These are phyloP conservation scores for Heliconius melpomene DNA, from an alignment of 1,140 invertebrate species.

Conservation along the genomic window DNA sequence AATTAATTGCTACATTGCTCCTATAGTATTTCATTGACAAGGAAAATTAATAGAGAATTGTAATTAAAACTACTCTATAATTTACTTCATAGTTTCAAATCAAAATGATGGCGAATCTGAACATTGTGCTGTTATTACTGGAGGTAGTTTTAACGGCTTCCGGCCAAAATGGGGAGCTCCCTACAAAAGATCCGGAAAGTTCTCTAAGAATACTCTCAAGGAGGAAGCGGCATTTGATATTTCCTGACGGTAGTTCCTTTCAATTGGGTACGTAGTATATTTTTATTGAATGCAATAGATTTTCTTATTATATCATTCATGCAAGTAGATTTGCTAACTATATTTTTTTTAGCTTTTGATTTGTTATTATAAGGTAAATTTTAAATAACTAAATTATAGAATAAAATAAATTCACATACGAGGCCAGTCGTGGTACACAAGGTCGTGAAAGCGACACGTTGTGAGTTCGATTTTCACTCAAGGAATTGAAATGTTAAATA, in stretches of 20 bases:
- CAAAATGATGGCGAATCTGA: background rate
- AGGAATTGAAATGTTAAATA: too few relatives aligned
- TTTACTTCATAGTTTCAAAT: background rate
- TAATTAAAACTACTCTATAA: background rate
- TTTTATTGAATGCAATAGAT: background rate
- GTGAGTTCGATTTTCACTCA: too few relatives aligned
- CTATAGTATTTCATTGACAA: background rate
- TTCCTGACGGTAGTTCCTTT: constrained; percentile 90
- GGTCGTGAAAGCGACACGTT: too few relatives aligned
- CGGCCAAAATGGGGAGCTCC: constrained; percentile 16
- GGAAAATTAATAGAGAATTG: background rate
- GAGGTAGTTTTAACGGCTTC: constrained; percentile 23
- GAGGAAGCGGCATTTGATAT: constrained; percentile 86
- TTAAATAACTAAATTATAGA: too few relatives aligned
- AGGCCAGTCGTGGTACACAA: too few relatives aligned
- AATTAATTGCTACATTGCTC: too few relatives aligned
- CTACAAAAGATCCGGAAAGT: constrained; percentile 24
- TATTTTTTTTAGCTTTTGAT: too few relatives aligned
- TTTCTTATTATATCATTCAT: too few relatives aligned
- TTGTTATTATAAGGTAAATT: too few relatives aligned
- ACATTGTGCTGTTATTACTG: constrained; percentile 18
- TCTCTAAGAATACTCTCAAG: constrained; percentile 80
- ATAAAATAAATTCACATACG: too few relatives aligned
- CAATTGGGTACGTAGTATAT: constrained; percentile 83
- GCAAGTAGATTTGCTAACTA: too few relatives aligned